phyloP scores from a whole-genome alignment of 2,797 vertebrate genomes.

The Parotocinclus haroldoi region DNA sequence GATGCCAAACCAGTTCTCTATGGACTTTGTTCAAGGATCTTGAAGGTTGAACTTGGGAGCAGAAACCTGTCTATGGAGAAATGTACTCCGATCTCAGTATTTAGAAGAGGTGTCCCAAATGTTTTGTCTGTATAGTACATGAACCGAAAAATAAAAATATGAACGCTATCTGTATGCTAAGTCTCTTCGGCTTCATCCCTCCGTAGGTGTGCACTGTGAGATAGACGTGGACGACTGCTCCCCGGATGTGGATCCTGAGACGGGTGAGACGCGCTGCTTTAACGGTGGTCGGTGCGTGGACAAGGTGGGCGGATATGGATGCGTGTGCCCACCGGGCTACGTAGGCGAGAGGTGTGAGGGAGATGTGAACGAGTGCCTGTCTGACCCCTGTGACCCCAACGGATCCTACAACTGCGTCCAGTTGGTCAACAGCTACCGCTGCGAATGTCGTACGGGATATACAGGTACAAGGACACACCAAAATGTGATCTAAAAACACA shows the following conservation, averaged over 20 bases:
- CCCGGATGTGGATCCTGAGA: slow-evolving; percentile 77
- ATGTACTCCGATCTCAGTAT: no score
- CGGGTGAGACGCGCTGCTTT: slow-evolving; percentile 90
- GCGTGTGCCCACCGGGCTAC: slow-evolving; percentile 85
- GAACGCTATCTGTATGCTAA: not conserved
- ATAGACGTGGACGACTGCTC: slow-evolving; percentile 93
- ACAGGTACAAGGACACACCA: slow-evolving; percentile 68
- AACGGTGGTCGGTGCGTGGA: slow-evolving; percentile 92
- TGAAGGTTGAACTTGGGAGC: no score
- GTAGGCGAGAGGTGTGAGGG: slow-evolving; percentile 96
- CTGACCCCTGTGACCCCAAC: slow-evolving; percentile 88
- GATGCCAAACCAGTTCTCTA: no score
- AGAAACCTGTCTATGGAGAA: no score
- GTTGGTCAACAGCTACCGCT: slow-evolving; percentile 90
- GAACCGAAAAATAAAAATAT: not conserved
- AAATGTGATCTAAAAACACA: no score
- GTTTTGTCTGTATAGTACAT: not conserved
- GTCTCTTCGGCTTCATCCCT: not conserved
- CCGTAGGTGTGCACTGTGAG: slow-evolving; percentile 91
- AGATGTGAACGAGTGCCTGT: slow-evolving; percentile 94
- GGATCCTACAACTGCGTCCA: slow-evolving; percentile 96
- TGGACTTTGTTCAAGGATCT: no score
- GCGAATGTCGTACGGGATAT: slow-evolving; percentile 90
- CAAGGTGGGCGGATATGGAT: slow-evolving; percentile 90
- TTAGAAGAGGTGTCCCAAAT: not conserved